Evolutionary conservation across 2,888 invertebrate species (phyloP).

Genomic region (Boloria selene): DNA sequence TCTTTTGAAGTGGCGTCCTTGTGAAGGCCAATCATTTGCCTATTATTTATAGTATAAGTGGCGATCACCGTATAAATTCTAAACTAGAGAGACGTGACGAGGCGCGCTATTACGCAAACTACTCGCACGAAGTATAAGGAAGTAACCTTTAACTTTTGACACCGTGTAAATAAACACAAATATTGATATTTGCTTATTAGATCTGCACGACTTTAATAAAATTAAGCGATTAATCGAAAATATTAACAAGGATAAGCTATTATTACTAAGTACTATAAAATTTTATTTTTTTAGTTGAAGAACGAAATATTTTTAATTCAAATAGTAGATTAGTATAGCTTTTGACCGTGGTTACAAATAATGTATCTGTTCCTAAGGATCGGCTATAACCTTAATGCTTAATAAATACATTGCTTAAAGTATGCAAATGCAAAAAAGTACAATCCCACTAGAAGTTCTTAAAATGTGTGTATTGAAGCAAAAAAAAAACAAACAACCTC

Average conservation of each 20-base stretch:
- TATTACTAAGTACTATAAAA: neutral
- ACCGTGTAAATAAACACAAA: conserved; percentile 63
- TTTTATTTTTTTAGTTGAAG: neutral
- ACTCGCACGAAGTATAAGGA: conserved; percentile 65
- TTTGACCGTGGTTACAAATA: too few species aligned
- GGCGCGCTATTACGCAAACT: conserved; percentile 66
- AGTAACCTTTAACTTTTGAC: conserved; percentile 76
- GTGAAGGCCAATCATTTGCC: conserved; percentile 69
- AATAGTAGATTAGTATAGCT: too few species aligned
- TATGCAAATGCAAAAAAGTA: too few species aligned
- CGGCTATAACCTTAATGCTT: too few species aligned
- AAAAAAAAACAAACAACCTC: too few species aligned
- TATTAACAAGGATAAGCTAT: conserved; percentile 28
- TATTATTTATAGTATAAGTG: conserved; percentile 53
- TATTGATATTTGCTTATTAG: conserved; percentile 70
- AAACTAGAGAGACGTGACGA: conserved; percentile 57
- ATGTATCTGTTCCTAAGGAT: too few species aligned
- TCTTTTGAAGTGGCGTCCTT: conserved; percentile 64
- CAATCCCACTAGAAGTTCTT: too few species aligned
- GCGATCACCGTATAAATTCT: conserved; percentile 56
- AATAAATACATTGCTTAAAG: too few species aligned
- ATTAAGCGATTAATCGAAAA: conserved; percentile 41
- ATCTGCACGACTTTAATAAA: conserved; percentile 64
- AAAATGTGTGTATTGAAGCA: too few species aligned
- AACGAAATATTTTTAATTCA: neutral